These are phyloP conservation scores for Cnemophilus loriae DNA, from an alignment of 2,113 vertebrate species.

Conservation along the genomic window DNA sequence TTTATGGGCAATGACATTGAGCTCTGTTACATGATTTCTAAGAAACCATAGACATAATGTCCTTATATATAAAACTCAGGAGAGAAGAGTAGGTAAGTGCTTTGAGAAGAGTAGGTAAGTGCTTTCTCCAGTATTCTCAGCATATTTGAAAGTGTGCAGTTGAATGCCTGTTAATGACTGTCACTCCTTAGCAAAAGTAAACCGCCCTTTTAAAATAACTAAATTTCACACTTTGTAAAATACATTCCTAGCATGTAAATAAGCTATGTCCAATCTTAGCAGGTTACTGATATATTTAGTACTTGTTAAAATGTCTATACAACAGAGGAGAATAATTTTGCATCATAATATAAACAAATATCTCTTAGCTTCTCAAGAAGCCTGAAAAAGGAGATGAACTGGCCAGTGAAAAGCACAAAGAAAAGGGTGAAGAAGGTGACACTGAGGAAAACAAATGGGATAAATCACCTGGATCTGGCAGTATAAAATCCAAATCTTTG, in stretches of 20 bases:
- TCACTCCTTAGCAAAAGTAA: neutral
- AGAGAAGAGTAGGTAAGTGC: neutral
- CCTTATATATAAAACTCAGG: neutral
- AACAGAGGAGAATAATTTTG: neutral
- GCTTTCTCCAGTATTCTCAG: neutral
- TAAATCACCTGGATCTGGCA: slow-evolving; percentile 65
- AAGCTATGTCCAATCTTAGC: neutral
- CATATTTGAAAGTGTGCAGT: neutral
- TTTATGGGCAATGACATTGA: neutral
- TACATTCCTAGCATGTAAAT: neutral
- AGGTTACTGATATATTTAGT: neutral
- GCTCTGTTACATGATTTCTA: neutral
- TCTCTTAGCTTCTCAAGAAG: slow-evolving; percentile 91
- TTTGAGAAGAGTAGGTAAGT: neutral
- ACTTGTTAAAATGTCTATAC: neutral
- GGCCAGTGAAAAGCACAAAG: slow-evolving; percentile 81
- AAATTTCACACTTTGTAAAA: neutral
- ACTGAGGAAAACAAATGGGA: slow-evolving; percentile 82
- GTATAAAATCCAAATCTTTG: slow-evolving; percentile 68
- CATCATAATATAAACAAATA: neutral
- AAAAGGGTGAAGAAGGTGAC: slow-evolving; percentile 81
- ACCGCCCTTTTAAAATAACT: neutral
- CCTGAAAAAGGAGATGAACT: slow-evolving; percentile 88
- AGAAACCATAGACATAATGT: neutral
- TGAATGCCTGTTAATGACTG: neutral